Evolutionary conservation across 1,140 invertebrate genomes (phyloP).

Genomic region (Drosophila chauvacae): DNA sequence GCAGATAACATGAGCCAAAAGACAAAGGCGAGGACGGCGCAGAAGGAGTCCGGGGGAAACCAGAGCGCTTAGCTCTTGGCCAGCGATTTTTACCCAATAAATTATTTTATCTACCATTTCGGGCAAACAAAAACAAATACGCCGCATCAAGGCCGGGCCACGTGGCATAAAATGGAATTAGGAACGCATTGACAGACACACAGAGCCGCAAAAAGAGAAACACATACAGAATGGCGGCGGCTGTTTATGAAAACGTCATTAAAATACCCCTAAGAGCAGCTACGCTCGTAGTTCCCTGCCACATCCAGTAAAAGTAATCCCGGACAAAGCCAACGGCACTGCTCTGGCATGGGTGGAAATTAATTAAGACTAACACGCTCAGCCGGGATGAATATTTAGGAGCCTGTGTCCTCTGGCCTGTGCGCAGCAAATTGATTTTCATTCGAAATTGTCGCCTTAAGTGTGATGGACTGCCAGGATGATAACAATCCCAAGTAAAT

Average conservation of each 20-base stretch:
- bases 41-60: slow-evolving; percentile 19
- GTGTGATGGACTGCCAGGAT: slow-evolving; percentile 9
- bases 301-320: slow-evolving; percentile 62
- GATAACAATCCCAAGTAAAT: slow-evolving; percentile 23
- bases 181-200: slow-evolving; percentile 53
- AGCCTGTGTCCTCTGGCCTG: slow-evolving; percentile 20
- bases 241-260: slow-evolving; percentile 81
- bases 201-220: slow-evolving; percentile 8
- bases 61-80: slow-evolving; percentile 68
- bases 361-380: slow-evolving; percentile 65
- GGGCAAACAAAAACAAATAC: slow-evolving; percentile 45
- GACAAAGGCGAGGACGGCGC: slow-evolving; percentile 28
- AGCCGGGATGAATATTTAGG: slow-evolving; percentile 42
- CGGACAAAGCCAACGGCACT: slow-evolving; percentile 34
- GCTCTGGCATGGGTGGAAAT: slow-evolving; percentile 53
- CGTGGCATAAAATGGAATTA: slow-evolving; percentile 74
- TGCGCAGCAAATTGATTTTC: slow-evolving; percentile 56
- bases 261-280: slow-evolving; percentile 60
- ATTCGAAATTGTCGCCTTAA: slow-evolving; percentile 46
- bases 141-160: slow-evolving; percentile 38
- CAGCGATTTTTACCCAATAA: slow-evolving; percentile 81
- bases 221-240: slow-evolving; percentile 38
- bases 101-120: slow-evolving; percentile 73
- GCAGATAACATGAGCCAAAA: slow-evolving; percentile 61
- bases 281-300: background rate